phyloP scores from a whole-genome alignment of 2,888 invertebrate genomes.

The Tachystola acroxantha region DNA sequence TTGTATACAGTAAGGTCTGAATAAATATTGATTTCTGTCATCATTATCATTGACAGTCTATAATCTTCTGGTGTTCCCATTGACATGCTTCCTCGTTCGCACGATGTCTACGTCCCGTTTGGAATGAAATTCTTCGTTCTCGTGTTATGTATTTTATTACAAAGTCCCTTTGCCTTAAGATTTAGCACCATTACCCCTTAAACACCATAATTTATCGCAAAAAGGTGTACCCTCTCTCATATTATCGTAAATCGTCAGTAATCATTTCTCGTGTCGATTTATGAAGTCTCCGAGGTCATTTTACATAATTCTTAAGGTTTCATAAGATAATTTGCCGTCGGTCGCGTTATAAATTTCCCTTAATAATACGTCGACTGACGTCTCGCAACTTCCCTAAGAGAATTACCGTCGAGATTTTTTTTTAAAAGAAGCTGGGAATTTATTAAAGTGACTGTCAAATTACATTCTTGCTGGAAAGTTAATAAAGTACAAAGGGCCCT shows the following conservation, averaged over 20 bases:
- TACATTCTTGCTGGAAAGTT: constrained; percentile 42
- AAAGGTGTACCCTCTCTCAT: constrained; percentile 17
- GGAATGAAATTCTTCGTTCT: too few relatives aligned
- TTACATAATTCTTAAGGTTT: constrained; percentile 45
- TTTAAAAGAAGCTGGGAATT: constrained; percentile 37
- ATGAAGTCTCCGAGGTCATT: constrained; percentile 39
- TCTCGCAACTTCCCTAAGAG: neutral
- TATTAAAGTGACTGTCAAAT: constrained; percentile 61
- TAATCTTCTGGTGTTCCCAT: too few relatives aligned
- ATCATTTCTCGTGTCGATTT: constrained; percentile 46
- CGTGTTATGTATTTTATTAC: too few relatives aligned
- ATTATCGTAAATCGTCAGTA: constrained; percentile 42
- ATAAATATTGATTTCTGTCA: too few relatives aligned
- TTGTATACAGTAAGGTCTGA: too few relatives aligned
- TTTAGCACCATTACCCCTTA: constrained; percentile 9
- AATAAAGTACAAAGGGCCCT: constrained; percentile 41
- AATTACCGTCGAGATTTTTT: constrained; percentile 26
- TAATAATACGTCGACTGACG: constrained; percentile 39
- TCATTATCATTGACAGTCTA: too few relatives aligned
- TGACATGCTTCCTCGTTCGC: too few relatives aligned
- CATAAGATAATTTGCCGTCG: constrained; percentile 34
- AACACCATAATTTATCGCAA: constrained; percentile 10
- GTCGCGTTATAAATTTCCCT: constrained; percentile 39
- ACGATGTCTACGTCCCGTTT: too few relatives aligned
- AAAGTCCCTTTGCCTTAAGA: constrained; percentile 1